phyloP scores from a whole-genome alignment of 2,888 invertebrate species.

The Atethmia centrago region DNA sequence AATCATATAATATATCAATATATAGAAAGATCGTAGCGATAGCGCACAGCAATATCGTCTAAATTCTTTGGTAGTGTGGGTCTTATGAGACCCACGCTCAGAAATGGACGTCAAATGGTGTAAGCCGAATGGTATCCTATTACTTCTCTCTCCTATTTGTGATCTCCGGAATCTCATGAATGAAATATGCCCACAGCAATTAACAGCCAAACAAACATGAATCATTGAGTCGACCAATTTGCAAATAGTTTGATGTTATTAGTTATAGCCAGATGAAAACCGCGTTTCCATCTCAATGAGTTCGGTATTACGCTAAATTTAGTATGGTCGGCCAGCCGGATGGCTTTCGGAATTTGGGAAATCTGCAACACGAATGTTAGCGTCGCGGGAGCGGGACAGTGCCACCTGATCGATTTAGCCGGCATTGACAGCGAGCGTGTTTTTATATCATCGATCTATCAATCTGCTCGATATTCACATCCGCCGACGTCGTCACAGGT shows the following conservation, averaged over 20 bases:
- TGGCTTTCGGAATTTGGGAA: conserved; percentile 67
- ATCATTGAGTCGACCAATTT: conserved; percentile 33
- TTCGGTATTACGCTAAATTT: conserved; percentile 69
- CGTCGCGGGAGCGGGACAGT: conserved; percentile 61
- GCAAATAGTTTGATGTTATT: conserved; percentile 48
- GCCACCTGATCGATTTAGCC: conserved; percentile 63
- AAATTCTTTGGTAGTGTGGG: conserved; percentile 5
- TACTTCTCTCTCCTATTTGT: conserved; percentile 35
- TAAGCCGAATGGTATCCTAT: conserved; percentile 40
- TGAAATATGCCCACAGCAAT: conserved; percentile 29
- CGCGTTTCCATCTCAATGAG: conserved; percentile 64
- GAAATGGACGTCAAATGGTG: conserved; percentile 35
- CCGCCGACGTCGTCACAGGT: conserved; percentile 60
- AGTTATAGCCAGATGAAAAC: conserved; percentile 59
- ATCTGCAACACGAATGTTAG: conserved; percentile 64
- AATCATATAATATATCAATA: not conserved
- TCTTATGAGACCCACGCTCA: conserved; percentile 30
- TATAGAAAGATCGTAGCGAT: not conserved
- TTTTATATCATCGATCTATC: conserved; percentile 71
- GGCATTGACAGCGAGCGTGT: conserved; percentile 73
- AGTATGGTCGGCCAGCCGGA: conserved; percentile 67
- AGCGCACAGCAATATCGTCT: not conserved
- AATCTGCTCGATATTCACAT: conserved; percentile 66
- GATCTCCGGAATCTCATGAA: conserved; percentile 32
- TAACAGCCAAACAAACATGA: conserved; percentile 37